Conservation (phyloP, 1,140 invertebrate species). For the Pseudomyrmex gracilis region DNA sequence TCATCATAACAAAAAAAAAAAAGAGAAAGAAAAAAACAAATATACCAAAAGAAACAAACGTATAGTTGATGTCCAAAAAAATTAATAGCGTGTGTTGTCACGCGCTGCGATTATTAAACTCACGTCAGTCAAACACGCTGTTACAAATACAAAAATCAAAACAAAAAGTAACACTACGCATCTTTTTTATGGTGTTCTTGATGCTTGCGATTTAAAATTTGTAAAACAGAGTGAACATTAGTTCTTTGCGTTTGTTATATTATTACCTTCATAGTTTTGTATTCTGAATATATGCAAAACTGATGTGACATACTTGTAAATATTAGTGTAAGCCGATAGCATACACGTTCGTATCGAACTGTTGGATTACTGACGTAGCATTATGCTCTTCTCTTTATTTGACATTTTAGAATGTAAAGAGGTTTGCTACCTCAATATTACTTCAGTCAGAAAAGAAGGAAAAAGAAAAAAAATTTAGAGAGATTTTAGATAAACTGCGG, state of each 20-base stretch:
- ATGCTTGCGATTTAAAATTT: constrained; percentile 64
- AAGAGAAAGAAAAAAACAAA: neutral
- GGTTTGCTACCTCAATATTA: constrained; percentile 44
- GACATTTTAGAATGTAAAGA: constrained; percentile 53
- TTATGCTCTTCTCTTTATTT: constrained; percentile 64
- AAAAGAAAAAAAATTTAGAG: neutral
- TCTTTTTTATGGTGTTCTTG: constrained; percentile 64
- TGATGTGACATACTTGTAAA: constrained; percentile 74
- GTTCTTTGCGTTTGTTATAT: constrained; percentile 70
- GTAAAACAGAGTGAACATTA: constrained; percentile 52
- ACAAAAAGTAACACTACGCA: constrained; percentile 33
- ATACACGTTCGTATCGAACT: constrained; percentile 70
- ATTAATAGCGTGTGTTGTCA: no score
- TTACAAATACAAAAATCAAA: constrained; percentile 41
- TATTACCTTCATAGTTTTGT: constrained; percentile 70
- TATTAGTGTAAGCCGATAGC: constrained; percentile 71
- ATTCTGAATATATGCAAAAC: constrained; percentile 47
- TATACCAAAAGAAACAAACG: no score
- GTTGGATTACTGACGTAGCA: constrained; percentile 44
- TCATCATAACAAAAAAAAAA: neutral
- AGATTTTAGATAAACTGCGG: constrained; percentile 41
- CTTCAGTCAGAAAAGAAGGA: constrained; percentile 18
- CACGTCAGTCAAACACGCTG: no score
- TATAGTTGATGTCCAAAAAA: no score
- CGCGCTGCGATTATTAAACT: no score